Base-by-base conservation (phyloP, 2,888 invertebrate species). In the Seladonia tumulorum region DNA sequence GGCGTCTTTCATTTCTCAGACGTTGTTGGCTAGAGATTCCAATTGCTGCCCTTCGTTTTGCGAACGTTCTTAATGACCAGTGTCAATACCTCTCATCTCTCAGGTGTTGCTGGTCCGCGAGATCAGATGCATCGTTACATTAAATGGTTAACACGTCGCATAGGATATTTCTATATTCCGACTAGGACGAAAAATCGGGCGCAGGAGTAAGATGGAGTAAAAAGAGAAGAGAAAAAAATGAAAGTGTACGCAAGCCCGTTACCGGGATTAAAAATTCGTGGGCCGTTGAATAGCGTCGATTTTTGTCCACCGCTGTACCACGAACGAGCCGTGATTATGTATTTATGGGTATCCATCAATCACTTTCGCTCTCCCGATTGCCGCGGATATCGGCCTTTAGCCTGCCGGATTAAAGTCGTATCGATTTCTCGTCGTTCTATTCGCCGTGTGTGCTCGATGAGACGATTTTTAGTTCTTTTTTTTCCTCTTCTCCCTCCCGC, bases 311-410 rank as follows among this genome's bases (percentile, higher is more conserved):
- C 73, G 79, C 81, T 81, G 87, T 77, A 84, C 79, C 81, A 78
- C 70, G 80, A 87, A 85, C 89, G 81, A 81, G 81, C 87, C 82
- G 88, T 87, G 90, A 90, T 90, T 90, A 90, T 90, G 91, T 90
- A 90, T 90, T 90, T 90, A 91, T 90, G 90, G 90, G 84, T 83
- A 87, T 89, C 90, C 90, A 90, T 90, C 90, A 88, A 90, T 90
- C 90, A 90, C 90, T 90, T 90, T 90, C 87, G 91, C 90, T 90
- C 91, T 90, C 87, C 87, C 88, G 90, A 91, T 91, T 90, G 90
- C 88, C 82, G 86, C 81, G 90, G 88, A 87, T 89, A 90, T 89
- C 90, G 88, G 89, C 82, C 89, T 90, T 89, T 90, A 89, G 90
- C 90, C 89, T 79, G 66, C 71, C 73, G 90, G 90, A 90, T 90